Percentiles rank a stretch among this genome's conserved stretches.
Evolutionary conservation across 1,140 invertebrate genomes (phyloP).

Genomic region (Steinernema feltiae): DNA sequence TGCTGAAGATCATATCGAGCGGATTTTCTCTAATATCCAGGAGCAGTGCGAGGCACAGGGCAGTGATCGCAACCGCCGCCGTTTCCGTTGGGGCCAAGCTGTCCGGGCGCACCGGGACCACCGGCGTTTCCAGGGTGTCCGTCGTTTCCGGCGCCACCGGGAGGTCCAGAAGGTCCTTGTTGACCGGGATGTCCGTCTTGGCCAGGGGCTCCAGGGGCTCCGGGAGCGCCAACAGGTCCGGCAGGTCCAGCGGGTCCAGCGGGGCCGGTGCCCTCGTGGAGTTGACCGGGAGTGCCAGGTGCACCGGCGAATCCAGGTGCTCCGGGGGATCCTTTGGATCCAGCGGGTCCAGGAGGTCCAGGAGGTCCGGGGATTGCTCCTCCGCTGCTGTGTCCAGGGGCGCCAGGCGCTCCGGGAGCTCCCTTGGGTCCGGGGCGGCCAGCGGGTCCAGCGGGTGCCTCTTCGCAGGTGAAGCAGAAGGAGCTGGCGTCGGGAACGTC

Average conservation of each 20-base stretch:
- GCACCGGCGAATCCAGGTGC: slow-evolving; percentile 23
- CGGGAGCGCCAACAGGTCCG: slow-evolving; percentile 26
- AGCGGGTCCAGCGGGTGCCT: slow-evolving; percentile 30
- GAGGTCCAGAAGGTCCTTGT: slow-evolving; percentile 32
- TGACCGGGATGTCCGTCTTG: slow-evolving; percentile 20
- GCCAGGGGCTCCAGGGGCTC: slow-evolving; percentile 28
- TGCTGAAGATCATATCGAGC: not conserved
- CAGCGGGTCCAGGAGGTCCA: not conserved
- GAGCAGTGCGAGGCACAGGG: slow-evolving; percentile 31
- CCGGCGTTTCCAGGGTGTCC: not conserved
- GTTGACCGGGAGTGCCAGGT: slow-evolving; percentile 18
- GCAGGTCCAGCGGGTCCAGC: slow-evolving; percentile 23
- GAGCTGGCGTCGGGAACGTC: slow-evolving; percentile 20
- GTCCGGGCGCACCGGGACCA: not conserved
- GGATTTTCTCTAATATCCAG: slow-evolving; percentile 27
- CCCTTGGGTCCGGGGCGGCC: slow-evolving; percentile 30
- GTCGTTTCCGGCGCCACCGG: slow-evolving; percentile 22
- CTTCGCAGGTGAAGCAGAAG: slow-evolving; percentile 36
- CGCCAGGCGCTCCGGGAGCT: slow-evolving; percentile 34
- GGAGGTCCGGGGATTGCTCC: not conserved
- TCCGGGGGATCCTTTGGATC: not conserved
- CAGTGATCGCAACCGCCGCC: slow-evolving; percentile 36
- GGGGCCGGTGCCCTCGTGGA: slow-evolving; percentile 24
- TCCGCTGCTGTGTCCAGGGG: not conserved
- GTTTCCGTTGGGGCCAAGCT: not conserved